Base-by-base conservation (phyloP, 2,888 invertebrate genomes). In the Luperina testacea region DNA sequence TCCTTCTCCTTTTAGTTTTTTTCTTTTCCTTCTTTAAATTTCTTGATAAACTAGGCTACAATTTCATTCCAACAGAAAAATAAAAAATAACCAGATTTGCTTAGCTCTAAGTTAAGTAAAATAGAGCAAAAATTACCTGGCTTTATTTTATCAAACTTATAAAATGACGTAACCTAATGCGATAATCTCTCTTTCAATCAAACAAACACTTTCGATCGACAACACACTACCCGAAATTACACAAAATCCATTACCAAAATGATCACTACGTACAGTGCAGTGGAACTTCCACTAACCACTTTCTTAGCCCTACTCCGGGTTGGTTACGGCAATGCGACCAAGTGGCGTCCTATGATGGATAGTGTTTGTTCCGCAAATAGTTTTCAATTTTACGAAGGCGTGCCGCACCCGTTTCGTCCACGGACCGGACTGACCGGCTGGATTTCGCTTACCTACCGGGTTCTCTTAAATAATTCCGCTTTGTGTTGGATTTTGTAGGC, bases 301-400 rank as follows among this genome's bases (percentile, higher is more conserved):
- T 85, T 76, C 85, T 87, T 42, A 67, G 53, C 71, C 64, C 70
- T 8, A 51, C 61, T 24, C 72, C 64, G 74, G 86, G 84, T 88
- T 84, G 88, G 90, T 87, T 89, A 87, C 91, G 92, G 92, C 94
- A 95, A 95, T 95, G 94, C 92, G 88, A 92, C 94, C 96, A 95
- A 95, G 95, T 95, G 96, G 93, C 92, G 89, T 72, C 90, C 90
- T 84, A 87, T 96, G 96, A 96, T 96, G 94, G 96, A 96, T 96
- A 92, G 87, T 95, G 96, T 96, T 95, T 96, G 94, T 86, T 92
- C 90, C 84, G 91, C 95, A 96, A 96, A 96, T 96, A 96, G 94
- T 96, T 96, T 96, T 96, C 95, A 95, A 95, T 95, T 94, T 94
- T 93, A 94, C 92, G 92, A 92, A 92, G 90, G 87, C 90, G 87